Percentiles rank a stretch among this genome's conserved stretches.
These are phyloP conservation scores for Chloebia gouldiae DNA, from an alignment of 2,113 vertebrate genomes.

Conservation along the genomic window DNA sequence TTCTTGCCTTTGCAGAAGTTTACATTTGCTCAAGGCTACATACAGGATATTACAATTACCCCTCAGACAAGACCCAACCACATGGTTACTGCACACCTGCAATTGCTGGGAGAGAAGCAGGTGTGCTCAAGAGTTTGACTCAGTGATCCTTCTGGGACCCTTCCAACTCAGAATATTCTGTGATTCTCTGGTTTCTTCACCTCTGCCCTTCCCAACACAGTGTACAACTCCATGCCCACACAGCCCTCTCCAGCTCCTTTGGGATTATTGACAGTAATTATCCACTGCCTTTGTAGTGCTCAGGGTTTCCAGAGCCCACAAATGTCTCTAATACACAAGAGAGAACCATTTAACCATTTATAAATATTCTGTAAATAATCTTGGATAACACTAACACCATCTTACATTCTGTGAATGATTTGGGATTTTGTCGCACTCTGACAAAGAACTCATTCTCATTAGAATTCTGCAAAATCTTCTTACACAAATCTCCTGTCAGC, in stretches of 20 bases:
- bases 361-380: constrained; percentile 3
- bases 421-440: rapidly evolving
- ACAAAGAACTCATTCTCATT: constrained; percentile 23
- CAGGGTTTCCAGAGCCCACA: neutral
- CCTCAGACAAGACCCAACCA: neutral
- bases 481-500: constrained; percentile 45
- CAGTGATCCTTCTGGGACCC: neutral
- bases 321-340: neutral
- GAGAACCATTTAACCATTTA: neutral
- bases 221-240: neutral
- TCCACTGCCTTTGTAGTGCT: neutral
- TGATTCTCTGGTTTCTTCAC: neutral
- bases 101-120: neutral
- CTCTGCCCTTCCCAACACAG: neutral
- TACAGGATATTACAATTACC: neutral
- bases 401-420: neutral
- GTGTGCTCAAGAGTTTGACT: neutral
- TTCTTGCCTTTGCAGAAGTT: neutral
- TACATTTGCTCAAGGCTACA: neutral
- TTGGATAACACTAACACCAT: constrained; percentile 9
- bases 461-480: constrained; percentile 38
- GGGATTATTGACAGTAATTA: neutral
- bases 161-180: neutral
- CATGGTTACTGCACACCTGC: rapidly evolving
- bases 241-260: neutral